Evolutionary conservation across 1,140 invertebrate species (phyloP), one percentile per base, ranked within the genome.

Genomic region (Contarinia nasturtii): DNA sequence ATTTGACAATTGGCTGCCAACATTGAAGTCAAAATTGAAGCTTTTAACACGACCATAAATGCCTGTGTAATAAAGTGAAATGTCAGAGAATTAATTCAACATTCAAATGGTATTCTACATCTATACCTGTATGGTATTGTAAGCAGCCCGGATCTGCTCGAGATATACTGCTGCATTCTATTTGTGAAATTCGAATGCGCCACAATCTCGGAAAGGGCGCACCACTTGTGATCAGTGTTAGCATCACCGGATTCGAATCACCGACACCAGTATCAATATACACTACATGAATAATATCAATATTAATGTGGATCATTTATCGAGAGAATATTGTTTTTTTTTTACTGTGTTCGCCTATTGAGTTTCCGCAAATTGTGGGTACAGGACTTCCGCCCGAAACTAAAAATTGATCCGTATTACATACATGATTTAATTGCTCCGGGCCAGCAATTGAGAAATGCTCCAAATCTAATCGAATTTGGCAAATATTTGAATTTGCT

Each of bases 301-400:
- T 7, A 27, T 20, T 19, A 45, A 20, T 21, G 33, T 15, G 12
- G n/a, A 3, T 10, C 19, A 41, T 33, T 15, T 40, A 44, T 17
- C 12, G 3, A 2, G 21, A 22, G 19, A 18, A 40, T 48, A 27
- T 27, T 1, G 33, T 44, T 38, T 5, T 27, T 27, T 15, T 34
- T 47, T 77, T 68, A 89, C 86, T 85, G 60, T 89, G 86, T 67
- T 81, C 82, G 10, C 81, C 85, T n/a, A 74, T 73, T 51, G 86
- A 88, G 19, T 67, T 68, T 8, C 86, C 86, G 57, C 86, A 90
- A 49, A 89, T 85, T 1, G 75, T 73, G 7, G 85, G 82, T 1
- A 86, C 71, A 0, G 82, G 79, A 58, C 75, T 82, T 1, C 82
- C 81, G 5, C 84, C 86, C 1, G 83, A 85, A 1, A 88, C 79